Evolutionary conservation across 64 coral and sea anemone species (phyloP).

Genomic region (Pocillopora verrucosa): DNA sequence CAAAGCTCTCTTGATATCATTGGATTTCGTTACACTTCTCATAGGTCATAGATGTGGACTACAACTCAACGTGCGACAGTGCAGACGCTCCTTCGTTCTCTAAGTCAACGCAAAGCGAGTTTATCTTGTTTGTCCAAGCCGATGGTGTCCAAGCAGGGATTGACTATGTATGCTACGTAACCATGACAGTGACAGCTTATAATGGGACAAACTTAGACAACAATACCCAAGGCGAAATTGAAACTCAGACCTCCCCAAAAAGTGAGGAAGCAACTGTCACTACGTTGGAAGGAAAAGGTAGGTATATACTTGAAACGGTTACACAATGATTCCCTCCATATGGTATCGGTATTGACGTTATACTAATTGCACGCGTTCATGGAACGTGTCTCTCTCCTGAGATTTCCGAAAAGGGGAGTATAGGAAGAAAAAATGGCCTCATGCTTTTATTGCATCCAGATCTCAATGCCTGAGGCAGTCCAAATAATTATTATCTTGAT

Average conservation of each 20-base stretch:
- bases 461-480: no score
- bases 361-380: no score
- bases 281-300: slow-evolving; percentile 89
- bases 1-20: background rate
- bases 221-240: slow-evolving; percentile 37
- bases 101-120: slow-evolving; percentile 14
- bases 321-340: background rate
- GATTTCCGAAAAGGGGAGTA: no score
- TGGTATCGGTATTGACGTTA: no score
- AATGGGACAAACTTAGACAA: slow-evolving; percentile 72
- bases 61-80: slow-evolving; percentile 76
- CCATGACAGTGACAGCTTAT: slow-evolving; percentile 70
- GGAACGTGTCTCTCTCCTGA: no score
- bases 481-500: no score
- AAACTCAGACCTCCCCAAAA: slow-evolving; percentile 65
- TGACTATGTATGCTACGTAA: slow-evolving; percentile 90
- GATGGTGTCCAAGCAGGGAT: slow-evolving; percentile 84
- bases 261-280: slow-evolving; percentile 83
- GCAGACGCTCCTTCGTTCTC: slow-evolving; percentile 60
- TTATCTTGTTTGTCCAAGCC: slow-evolving; percentile 39
- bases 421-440: no score
- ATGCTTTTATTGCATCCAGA: no score
- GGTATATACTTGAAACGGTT: background rate
- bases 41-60: slow-evolving; percentile 48
- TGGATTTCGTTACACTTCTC: background rate